phyloP scores from a whole-genome alignment of 1,140 invertebrate genomes.

The Neomicropteryx cornuta region DNA sequence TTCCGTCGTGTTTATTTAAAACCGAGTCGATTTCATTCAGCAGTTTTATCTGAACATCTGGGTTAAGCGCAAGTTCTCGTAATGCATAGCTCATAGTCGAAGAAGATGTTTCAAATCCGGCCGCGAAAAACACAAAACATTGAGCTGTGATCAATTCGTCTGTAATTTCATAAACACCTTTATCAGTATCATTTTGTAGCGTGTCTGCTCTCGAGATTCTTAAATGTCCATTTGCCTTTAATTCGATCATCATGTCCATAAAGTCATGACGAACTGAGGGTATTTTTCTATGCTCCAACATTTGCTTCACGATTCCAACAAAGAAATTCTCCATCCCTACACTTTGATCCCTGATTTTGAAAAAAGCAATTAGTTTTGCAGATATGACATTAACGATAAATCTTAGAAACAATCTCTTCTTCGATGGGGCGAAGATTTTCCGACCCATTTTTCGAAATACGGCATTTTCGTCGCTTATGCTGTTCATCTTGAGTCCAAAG shows the following conservation, averaged over 20 bases:
- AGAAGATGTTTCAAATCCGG: conserved; percentile 25
- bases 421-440: conserved; percentile 14
- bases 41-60: conserved; percentile 33
- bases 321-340: conserved; percentile 16
- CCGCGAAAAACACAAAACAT: conserved; percentile 22
- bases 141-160: conserved; percentile 14
- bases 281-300: conserved; percentile 31
- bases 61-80: conserved; percentile 40
- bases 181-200: conserved; percentile 11
- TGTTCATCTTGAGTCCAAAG: conserved; percentile 45
- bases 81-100: conserved; percentile 27
- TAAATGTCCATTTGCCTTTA: conserved; percentile 32
- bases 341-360: conserved; percentile 16
- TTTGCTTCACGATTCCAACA: conserved; percentile 21
- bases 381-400: conserved; percentile 14
- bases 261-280: conserved; percentile 36
- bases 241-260: conserved; percentile 38
- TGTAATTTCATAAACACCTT: conserved; percentile 13
- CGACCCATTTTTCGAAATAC: conserved; percentile 36
- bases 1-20: conserved; percentile 22
- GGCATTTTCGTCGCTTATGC: conserved; percentile 36
- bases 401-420: conserved; percentile 18
- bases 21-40: conserved; percentile 17
- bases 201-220: conserved; percentile 14
- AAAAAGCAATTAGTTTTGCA: conserved; percentile 14